Percentiles rank a stretch among this genome's conserved stretches.
These are phyloP conservation scores for Caenorhabditis uteleia DNA, from an alignment of 2,888 invertebrate genomes.

Conservation along the genomic window DNA sequence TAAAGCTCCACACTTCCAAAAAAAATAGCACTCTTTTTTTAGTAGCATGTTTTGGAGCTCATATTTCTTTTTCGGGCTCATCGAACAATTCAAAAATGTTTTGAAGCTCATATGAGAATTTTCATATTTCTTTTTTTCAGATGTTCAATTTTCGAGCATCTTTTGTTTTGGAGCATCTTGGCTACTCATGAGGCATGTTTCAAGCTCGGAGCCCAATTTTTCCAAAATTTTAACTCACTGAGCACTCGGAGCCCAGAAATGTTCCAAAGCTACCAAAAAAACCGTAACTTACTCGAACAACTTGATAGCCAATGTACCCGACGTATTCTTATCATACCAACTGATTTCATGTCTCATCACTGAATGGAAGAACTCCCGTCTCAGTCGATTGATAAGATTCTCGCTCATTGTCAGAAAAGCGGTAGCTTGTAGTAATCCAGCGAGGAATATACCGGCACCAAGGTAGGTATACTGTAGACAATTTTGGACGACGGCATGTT, in stretches of 20 bases:
- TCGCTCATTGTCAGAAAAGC: constrained; percentile 71
- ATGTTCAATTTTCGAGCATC: too few relatives aligned
- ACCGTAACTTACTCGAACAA: constrained; percentile 71
- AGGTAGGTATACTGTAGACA: constrained; percentile 55
- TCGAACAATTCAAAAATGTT: too few relatives aligned
- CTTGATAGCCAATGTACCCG: constrained; percentile 73
- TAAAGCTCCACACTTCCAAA: too few relatives aligned
- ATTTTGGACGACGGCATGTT: constrained; percentile 44
- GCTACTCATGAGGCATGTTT: background rate
- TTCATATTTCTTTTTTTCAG: too few relatives aligned
- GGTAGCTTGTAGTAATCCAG: constrained; percentile 63
- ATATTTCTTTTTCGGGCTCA: too few relatives aligned
- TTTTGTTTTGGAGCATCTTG: background rate
- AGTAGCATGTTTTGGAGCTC: too few relatives aligned
- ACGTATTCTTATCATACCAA: constrained; percentile 72
- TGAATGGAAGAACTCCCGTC: constrained; percentile 71
- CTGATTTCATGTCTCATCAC: constrained; percentile 71
- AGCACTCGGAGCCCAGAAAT: background rate
- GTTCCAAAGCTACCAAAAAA: constrained; percentile 21
- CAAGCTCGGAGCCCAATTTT: background rate
- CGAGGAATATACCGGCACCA: constrained; percentile 48
- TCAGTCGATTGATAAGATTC: constrained; percentile 72
- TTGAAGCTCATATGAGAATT: too few relatives aligned
- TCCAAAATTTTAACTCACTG: background rate
- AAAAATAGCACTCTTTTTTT: too few relatives aligned